These are phyloP conservation scores for Pangasius krempfi DNA, from an alignment of 2,797 vertebrate genomes.

Conservation along the genomic window DNA sequence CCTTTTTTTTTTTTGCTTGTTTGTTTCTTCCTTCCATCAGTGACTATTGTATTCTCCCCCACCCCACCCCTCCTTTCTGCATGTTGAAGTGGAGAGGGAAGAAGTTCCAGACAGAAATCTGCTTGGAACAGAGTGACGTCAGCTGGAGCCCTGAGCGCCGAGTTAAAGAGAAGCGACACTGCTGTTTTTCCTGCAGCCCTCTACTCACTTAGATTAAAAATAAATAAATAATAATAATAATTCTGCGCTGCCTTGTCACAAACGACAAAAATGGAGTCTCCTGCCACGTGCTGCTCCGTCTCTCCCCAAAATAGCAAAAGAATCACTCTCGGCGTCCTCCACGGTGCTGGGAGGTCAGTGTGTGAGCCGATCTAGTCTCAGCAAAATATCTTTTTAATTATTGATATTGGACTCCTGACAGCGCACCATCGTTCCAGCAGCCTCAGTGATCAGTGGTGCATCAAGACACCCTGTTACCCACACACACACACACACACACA, in stretches of 20 bases:
- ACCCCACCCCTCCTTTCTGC: constrained; percentile 51
- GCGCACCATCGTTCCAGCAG: constrained; percentile 42
- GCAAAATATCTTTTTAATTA: constrained; percentile 50
- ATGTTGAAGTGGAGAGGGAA: constrained; percentile 49
- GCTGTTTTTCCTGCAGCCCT: constrained; percentile 24
- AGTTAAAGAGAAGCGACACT: constrained; percentile 45
- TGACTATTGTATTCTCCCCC: constrained; percentile 47
- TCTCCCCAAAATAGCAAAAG: constrained; percentile 21
- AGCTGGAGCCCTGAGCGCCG: constrained; percentile 30
- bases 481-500: neutral
- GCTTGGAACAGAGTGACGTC: constrained; percentile 57
- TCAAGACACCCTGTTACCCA: neutral
- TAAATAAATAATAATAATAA: neutral
- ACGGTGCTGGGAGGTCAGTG: constrained; percentile 14
- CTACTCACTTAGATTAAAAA: neutral
- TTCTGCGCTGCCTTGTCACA: neutral
- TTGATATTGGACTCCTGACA: constrained; percentile 52
- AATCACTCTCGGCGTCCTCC: neutral
- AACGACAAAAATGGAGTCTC: neutral
- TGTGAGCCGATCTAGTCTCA: constrained; percentile 8
- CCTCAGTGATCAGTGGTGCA: neutral
- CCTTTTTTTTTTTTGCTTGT: constrained; percentile 40
- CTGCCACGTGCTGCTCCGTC: neutral
- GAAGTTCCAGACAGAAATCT: constrained; percentile 61
- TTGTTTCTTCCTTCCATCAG: neutral